Conservation (phyloP, 2,113 vertebrate species). For the Propithecus coquereli region DNA sequence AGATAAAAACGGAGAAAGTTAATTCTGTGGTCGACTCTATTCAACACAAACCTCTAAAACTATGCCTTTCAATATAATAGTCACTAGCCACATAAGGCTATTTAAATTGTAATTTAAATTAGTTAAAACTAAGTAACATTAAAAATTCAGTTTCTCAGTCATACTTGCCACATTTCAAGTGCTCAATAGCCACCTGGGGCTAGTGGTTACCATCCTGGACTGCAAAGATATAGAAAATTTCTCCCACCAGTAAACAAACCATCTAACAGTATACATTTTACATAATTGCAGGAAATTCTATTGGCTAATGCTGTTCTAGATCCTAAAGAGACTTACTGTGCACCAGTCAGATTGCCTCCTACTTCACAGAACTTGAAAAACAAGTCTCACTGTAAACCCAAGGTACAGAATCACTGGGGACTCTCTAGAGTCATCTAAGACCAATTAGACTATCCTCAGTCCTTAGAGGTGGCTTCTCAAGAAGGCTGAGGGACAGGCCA, state of each 20-base stretch:
- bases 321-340: background rate
- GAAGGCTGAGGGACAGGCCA: background rate
- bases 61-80: background rate
- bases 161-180: background rate
- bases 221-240: background rate
- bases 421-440: background rate
- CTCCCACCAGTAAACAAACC: background rate
- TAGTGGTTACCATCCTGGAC: background rate
- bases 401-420: background rate
- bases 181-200: background rate
- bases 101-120: background rate
- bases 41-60: background rate
- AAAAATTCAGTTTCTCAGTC: slow-evolving; percentile 3
- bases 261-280: background rate
- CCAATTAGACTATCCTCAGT: background rate
- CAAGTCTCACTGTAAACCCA: background rate
- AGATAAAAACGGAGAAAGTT: background rate
- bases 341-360: background rate
- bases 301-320: background rate
- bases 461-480: background rate
- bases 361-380: background rate
- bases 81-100: background rate
- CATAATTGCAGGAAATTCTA: background rate
- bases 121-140: slow-evolving; percentile 21
- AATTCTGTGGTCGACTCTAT: background rate